A percentile compares a stretch with the other conserved stretches of the same genome.
Evolutionary conservation across 92 coral and sea anemone species (phyloP).

Genomic region (Phenganax stokvisi): DNA sequence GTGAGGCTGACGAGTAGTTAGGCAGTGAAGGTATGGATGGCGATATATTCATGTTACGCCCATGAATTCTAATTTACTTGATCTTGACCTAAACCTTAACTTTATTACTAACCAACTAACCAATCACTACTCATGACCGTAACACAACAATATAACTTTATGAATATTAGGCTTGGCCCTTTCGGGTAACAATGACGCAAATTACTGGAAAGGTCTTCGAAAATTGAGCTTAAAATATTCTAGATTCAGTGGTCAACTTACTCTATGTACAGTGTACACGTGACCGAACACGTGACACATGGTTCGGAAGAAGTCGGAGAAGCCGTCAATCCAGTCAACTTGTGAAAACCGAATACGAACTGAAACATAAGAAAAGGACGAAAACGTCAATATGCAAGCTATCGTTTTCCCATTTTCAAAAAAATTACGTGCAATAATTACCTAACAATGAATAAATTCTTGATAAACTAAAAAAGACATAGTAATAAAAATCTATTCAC

Average conservation of each 20-base stretch:
- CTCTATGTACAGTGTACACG: slow-evolving; percentile 73
- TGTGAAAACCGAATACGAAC: slow-evolving; percentile 74
- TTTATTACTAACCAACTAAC: too few relatives aligned
- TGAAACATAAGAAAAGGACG: slow-evolving; percentile 2
- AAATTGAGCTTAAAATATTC: neutral
- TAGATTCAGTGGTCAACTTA: slow-evolving; percentile 26
- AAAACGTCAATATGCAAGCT: neutral
- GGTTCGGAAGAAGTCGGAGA: slow-evolving; percentile 68
- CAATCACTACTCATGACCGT: too few relatives aligned
- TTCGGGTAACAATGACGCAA: neutral
- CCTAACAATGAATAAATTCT: slow-evolving; percentile 36
- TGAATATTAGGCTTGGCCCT: too few relatives aligned
- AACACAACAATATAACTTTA: too few relatives aligned
- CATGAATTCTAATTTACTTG: too few relatives aligned
- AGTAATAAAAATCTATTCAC: neutral
- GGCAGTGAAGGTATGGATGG: too few relatives aligned
- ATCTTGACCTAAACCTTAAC: too few relatives aligned
- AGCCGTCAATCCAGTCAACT: slow-evolving; percentile 61
- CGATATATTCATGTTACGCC: too few relatives aligned
- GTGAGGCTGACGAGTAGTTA: too few relatives aligned
- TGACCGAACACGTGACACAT: slow-evolving; percentile 76
- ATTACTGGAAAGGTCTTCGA: neutral
- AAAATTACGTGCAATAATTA: neutral
- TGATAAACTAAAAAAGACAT: slow-evolving; percentile 2
- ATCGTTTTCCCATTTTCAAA: neutral